Evolutionary conservation across 2,113 vertebrate species (phyloP), one percentile per base, ranked within the genome.

Genomic region (Odocoileus virginianus): DNA sequence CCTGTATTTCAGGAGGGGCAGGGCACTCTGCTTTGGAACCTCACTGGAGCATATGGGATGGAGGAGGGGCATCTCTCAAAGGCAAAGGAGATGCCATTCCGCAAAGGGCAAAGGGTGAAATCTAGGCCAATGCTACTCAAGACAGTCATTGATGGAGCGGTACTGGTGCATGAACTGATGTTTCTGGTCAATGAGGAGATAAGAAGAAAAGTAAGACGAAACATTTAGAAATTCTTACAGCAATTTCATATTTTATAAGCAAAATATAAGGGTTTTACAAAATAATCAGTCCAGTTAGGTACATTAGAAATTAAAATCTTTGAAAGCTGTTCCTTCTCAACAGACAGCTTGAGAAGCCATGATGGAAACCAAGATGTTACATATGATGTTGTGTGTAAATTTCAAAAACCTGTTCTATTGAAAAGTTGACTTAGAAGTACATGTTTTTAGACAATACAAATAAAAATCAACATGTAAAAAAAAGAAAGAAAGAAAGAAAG

Each of bases 101-200:
- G 23, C n/a, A 61, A 67, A 94, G 16, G 30, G 16, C 74, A 45
- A 19, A 25, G 33, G 28, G 33, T 50, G 27, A 78, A 33, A 55
- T 25, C 11, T 0, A 60, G 3, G 14, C 15, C 19, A 15, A 4
- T 15, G 74, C 40, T n/a, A 1, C 36, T 40, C 30, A n/a, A n/a
- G 14, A 33, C 6, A 36, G 25, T 21, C 30, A 0, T 2, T 1
- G 1, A 23, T 4, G 27, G 3, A 3, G 36, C 36, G 36, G 30
- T 45, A 28, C 45, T 11, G n/a, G 40, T 43, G 5, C 9, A 9
- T 15, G 25, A 64, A 54, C 11, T 1, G 4, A 58, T 3, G 23
- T 12, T 57, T 11, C 81, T 14, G 1, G 28, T 13, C 45, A 36
- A 2, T 16, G 50, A 60, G 2, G 28, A n/a, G 3, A 64, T 9